Percentiles rank a stretch among this genome's conserved stretches.
Evolutionary conservation across 2,797 vertebrate species (phyloP).

Genomic region (Sebastes umbrosus): DNA sequence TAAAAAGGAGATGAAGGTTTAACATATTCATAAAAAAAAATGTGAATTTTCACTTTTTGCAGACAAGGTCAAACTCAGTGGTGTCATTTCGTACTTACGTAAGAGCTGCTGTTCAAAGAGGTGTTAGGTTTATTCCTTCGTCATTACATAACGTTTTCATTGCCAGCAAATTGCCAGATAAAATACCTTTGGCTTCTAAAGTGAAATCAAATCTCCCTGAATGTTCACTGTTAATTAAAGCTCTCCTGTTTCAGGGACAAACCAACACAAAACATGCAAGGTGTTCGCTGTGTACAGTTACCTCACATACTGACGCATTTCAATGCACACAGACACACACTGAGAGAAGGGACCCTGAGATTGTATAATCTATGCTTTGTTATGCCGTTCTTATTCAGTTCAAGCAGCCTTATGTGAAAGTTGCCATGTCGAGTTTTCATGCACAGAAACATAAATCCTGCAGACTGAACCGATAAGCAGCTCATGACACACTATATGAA

Average conservation of each 20-base stretch:
- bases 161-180: slow-evolving; percentile 10
- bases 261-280: not conserved
- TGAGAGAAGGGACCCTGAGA: slow-evolving; percentile 2
- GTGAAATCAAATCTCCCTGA: slow-evolving; percentile 34
- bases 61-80: not conserved
- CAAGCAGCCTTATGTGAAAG: not conserved
- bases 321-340: not conserved
- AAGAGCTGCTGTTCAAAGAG: slow-evolving; percentile 13
- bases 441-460: slow-evolving; percentile 35
- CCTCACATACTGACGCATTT: not conserved
- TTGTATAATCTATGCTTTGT: not conserved
- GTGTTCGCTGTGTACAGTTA: not conserved
- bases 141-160: slow-evolving; percentile 45
- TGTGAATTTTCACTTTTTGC: not conserved
- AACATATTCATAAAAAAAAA: not conserved
- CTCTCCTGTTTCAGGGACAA: slow-evolving; percentile 15
- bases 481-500: slow-evolving; percentile 45
- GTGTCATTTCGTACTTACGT: slow-evolving; percentile 9
- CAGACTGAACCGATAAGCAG: slow-evolving; percentile 36
- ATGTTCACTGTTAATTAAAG: slow-evolving; percentile 45
- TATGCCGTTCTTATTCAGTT: not conserved
- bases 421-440: slow-evolving; percentile 34
- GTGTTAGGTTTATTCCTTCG: not conserved
- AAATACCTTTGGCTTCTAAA: slow-evolving; percentile 33
- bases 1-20: not conserved